Evolutionary conservation across 2,888 invertebrate species (phyloP), one percentile per base, ranked within the genome.

Genomic region (Eumerus sabulonum): DNA sequence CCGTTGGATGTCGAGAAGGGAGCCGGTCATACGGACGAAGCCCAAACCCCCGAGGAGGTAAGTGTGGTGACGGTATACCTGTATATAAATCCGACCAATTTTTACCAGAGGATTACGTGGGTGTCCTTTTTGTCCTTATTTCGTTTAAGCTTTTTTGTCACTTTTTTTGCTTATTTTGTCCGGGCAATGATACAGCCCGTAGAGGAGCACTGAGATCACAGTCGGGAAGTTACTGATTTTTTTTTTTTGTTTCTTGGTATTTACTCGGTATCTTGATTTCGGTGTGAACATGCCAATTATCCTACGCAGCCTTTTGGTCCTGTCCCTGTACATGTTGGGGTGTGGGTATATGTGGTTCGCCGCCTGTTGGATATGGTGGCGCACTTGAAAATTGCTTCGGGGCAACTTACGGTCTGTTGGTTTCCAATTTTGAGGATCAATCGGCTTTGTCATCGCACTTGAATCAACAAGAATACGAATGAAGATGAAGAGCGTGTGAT

Each of bases 21-120:
- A 19, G 40, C 12, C 70, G 86, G 84, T 59, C 83, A 84, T 56
- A 84, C 84, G 44, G 85, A 84, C 60, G 86, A 84, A 56, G 63
- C 53, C 14, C 67, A 68, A 36, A 68, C 77, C 13, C 77, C 77
- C 35, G 77, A 73, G 19, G 77, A 77, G 77, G 73, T 77, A 67
- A 77, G 73, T 77, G 9, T 38, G 51, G 56, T 66, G 73, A 44
- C 66, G n/a, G n/a, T n/a, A n/a, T n/a, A n/a, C n/a, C n/a, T n/a
- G n/a, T n/a, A n/a, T n/a, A n/a, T 60, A 64, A 72, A 48, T 63
- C 67, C 60, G 60, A 47, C 57, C 67, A 63, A 68, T 73, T 73
- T 66, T 53, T 63, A 47, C 47, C 47, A 50, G 53, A 40, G 62
- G 67, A 67, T 67, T 77, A 77, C 53, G 54, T 44, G 66, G 71